These are phyloP conservation scores for Cetonia aurata DNA, from an alignment of 2,888 invertebrate species.

Conservation along the genomic window DNA sequence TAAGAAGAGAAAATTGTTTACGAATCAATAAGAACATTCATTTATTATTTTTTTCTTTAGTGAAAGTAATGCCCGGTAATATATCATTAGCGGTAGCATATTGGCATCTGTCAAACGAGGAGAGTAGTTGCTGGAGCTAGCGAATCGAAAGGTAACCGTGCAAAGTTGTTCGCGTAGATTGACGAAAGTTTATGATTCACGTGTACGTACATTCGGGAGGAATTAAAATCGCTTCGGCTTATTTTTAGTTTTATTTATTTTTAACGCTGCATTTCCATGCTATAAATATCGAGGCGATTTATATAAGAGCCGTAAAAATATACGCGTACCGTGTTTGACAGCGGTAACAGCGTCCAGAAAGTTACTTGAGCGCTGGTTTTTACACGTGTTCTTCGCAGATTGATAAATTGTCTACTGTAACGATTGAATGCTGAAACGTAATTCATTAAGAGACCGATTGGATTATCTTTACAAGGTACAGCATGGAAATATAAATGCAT, in stretches of 20 bases:
- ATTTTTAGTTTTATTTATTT: conserved; percentile 41
- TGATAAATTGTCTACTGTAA: no score
- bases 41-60: conserved; percentile 12
- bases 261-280: conserved; percentile 34
- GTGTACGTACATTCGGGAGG: conserved; percentile 5
- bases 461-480: no score
- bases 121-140: neutral
- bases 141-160: conserved; percentile 16
- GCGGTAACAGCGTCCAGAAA: conserved; percentile 1
- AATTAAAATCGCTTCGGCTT: conserved; percentile 35
- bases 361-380: conserved; percentile 13
- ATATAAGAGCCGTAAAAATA: conserved; percentile 40
- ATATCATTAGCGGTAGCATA: conserved; percentile 6
- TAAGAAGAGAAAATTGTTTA: conserved; percentile 24
- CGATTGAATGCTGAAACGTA: no score
- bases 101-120: conserved; percentile 11
- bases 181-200: conserved; percentile 29
- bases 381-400: conserved; percentile 12
- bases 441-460: no score
- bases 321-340: conserved; percentile 29
- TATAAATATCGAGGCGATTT: conserved; percentile 34
- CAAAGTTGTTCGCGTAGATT: conserved; percentile 13
- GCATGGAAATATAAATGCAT: no score
- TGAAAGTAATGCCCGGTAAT: conserved; percentile 27
- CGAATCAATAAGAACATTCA: conserved; percentile 7